These are phyloP conservation scores for Glossophaga mutica DNA, from an alignment of 2,797 vertebrate species.

Conservation along the genomic window DNA sequence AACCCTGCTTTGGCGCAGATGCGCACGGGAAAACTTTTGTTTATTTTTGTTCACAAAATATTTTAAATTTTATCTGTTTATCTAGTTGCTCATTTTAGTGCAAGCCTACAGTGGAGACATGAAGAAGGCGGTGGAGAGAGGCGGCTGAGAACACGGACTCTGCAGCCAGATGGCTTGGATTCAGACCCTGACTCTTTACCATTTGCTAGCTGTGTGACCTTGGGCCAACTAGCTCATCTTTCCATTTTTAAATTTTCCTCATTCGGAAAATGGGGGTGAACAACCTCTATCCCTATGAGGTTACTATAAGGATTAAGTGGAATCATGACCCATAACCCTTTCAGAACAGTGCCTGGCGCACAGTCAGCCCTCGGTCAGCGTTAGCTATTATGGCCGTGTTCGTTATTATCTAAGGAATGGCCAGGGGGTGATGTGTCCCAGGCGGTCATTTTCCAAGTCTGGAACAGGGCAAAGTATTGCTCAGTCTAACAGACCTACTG, in stretches of 20 bases:
- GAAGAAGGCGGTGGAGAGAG: not conserved
- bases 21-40: not conserved
- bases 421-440: not conserved
- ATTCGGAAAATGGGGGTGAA: constrained; percentile 13
- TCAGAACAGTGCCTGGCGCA: not conserved
- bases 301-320: not conserved
- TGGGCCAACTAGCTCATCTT: not conserved
- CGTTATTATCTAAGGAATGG: not conserved
- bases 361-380: not conserved
- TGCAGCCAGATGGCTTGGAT: not conserved
- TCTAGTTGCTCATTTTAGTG: not conserved
- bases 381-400: not conserved
- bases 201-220: not conserved
- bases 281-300: not conserved
- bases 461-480: not conserved
- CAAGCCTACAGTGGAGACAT: not conserved
- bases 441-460: not conserved
- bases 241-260: not conserved
- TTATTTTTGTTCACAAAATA: not conserved
- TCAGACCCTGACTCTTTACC: not conserved
- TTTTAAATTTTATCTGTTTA: not conserved
- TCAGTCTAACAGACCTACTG: not conserved
- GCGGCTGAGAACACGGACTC: not conserved
- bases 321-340: not conserved
- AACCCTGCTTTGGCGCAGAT: not conserved